Evolutionary conservation across 2,797 vertebrate genomes (phyloP).

Genomic region (Erethizon dorsatum): DNA sequence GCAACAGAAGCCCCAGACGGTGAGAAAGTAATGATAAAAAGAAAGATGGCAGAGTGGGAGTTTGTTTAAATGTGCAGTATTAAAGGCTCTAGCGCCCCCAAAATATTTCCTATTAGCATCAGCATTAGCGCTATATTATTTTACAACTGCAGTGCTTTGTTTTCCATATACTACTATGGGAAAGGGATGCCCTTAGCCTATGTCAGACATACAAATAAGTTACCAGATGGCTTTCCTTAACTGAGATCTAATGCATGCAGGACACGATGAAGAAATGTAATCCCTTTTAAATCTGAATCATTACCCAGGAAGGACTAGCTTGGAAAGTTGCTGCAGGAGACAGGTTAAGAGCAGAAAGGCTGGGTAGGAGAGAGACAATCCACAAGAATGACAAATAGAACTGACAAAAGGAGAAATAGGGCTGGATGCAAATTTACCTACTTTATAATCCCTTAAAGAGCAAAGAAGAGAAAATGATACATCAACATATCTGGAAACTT

Average conservation of each 20-base stretch:
- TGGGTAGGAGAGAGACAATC: neutral
- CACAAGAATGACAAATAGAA: neutral
- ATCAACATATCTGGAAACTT: neutral
- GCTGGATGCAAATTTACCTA: neutral
- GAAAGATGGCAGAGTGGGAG: neutral
- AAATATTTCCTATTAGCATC: constrained; percentile 26
- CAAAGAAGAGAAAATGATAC: constrained; percentile 27
- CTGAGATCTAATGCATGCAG: neutral
- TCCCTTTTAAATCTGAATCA: constrained; percentile 10
- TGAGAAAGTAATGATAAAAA: neutral
- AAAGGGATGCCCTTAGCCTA: neutral
- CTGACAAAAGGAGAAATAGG: neutral
- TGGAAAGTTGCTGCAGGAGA: neutral
- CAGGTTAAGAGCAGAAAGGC: neutral
- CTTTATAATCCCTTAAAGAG: neutral
- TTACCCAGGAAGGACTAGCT: neutral
- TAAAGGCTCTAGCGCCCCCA: neutral
- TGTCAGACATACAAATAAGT: neutral
- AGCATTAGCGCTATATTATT: neutral
- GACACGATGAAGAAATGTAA: neutral
- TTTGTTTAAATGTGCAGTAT: neutral
- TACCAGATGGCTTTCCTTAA: neutral
- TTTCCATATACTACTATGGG: neutral
- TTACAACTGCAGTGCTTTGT: neutral
- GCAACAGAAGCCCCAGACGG: neutral